Percentiles rank a stretch among this genome's conserved stretches.
These are phyloP conservation scores for Pseudococcus viburni DNA, from an alignment of 2,888 invertebrate species.

Conservation along the genomic window DNA sequence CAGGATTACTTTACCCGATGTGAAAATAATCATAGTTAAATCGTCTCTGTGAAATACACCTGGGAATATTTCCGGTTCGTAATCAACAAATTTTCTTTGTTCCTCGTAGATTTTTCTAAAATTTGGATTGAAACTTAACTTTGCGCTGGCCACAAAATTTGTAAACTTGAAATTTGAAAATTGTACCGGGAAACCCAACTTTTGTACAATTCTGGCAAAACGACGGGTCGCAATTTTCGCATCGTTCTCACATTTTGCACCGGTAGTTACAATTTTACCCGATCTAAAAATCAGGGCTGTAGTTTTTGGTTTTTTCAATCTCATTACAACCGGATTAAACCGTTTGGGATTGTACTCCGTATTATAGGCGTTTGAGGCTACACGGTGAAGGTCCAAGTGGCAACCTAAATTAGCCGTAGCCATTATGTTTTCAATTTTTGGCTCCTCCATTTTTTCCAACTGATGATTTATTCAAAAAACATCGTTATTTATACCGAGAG, in stretches of 20 bases:
- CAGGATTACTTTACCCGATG: neutral
- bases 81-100: neutral
- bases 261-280: neutral
- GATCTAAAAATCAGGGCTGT: neutral
- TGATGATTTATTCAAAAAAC: too few species aligned
- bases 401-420: neutral
- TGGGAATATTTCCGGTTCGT: neutral
- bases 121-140: too few species aligned
- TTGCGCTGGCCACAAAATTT: neutral
- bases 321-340: neutral
- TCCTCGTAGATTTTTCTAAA: neutral
- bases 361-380: neutral
- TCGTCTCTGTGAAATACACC: neutral
- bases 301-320: constrained; percentile 13
- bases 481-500: too few species aligned
- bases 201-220: constrained; percentile 2
- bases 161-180: neutral
- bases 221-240: neutral
- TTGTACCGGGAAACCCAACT: constrained; percentile 1
- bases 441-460: too few species aligned
- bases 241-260: neutral
- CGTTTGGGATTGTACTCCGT: neutral
- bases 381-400: neutral
- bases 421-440: constrained; percentile 9
- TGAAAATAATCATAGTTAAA: neutral